Evolutionary conservation across 2,113 vertebrate species (phyloP).

Genomic region (Pteronura brasiliensis): DNA sequence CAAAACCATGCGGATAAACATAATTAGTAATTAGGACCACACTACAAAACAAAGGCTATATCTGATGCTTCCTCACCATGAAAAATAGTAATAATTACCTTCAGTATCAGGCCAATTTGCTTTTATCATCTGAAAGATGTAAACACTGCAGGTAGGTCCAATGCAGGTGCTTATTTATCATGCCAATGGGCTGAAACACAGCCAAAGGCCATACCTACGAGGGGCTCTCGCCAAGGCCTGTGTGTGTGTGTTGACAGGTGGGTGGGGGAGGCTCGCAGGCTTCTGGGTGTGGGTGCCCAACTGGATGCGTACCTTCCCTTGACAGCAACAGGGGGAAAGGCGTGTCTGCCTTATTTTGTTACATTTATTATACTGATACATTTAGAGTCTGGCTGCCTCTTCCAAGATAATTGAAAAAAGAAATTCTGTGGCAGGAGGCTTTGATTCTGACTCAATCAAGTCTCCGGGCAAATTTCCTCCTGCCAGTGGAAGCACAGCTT

Average conservation of each 20-base stretch:
- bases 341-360: conserved; percentile 55
- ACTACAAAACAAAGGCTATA: conserved; percentile 41
- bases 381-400: conserved; percentile 74
- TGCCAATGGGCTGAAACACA: not conserved
- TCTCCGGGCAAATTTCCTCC: conserved; percentile 78
- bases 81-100: conserved; percentile 50
- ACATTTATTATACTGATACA: conserved; percentile 68
- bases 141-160: not conserved
- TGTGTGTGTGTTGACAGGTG: not conserved
- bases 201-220: not conserved
- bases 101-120: conserved; percentile 32
- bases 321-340: not conserved
- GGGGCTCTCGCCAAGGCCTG: not conserved
- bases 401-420: conserved; percentile 80
- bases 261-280: not conserved
- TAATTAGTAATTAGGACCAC: conserved; percentile 68
- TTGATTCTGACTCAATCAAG: conserved; percentile 83
- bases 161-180: not conserved
- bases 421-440: conserved; percentile 79
- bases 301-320: not conserved
- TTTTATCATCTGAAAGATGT: conserved; percentile 51
- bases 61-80: not conserved
- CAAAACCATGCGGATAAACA: conserved; percentile 46
- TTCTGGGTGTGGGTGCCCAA: not conserved
- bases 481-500: conserved; percentile 79